Evolutionary conservation across 2,113 vertebrate genomes (phyloP), one percentile per base, ranked within the genome.

Genomic region (Tupaia chinensis): DNA sequence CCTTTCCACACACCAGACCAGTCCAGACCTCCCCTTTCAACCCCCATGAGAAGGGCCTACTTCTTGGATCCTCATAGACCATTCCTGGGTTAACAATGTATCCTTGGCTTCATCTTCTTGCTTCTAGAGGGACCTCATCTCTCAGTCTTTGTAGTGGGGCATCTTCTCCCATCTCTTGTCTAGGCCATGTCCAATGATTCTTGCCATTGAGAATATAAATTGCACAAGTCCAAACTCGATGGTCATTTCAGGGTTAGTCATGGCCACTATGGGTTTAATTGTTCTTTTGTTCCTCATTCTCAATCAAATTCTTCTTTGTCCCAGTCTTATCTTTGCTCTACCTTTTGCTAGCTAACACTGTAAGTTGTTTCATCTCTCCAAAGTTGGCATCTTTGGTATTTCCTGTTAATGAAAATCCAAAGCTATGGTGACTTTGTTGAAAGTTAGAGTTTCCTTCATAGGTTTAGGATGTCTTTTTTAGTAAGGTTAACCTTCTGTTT

Each of bases 1-100:
- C 12, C 1, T 56, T 63, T 17, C 13, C 32, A 56, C 53, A 54
- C 16, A 1, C 23, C 60, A 93, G 63, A 25, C 13, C 34, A 25
- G 15, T 20, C 20, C 14, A 63, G 63, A 44, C 2, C 20, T 32
- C 23, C 63, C 34, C 11, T 7, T 61, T 8, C 20, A 7, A 25
- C 3, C 16, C 3, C 16, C 4, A 2, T 22, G 6, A n/a, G 29
- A 5, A 7, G 29, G 11, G 16, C 8, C 8, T 25, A 4, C 22
- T 8, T 10, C 25, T 25, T 69, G 78, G 27, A 27, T 1, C 5
- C 27, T 4, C 56, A 13, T 1, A 66, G 29, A 10, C 2, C 10
- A 72, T 32, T 23, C 27, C 54, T 7, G 1, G 1, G 19, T 56
- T 14, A 68, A 16, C 7, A 32, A 2, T 44, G 34, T 15, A 79